Evolutionary conservation across 2,797 vertebrate species (phyloP), one percentile per base, ranked within the genome.

Genomic region (Alectoris magna): DNA sequence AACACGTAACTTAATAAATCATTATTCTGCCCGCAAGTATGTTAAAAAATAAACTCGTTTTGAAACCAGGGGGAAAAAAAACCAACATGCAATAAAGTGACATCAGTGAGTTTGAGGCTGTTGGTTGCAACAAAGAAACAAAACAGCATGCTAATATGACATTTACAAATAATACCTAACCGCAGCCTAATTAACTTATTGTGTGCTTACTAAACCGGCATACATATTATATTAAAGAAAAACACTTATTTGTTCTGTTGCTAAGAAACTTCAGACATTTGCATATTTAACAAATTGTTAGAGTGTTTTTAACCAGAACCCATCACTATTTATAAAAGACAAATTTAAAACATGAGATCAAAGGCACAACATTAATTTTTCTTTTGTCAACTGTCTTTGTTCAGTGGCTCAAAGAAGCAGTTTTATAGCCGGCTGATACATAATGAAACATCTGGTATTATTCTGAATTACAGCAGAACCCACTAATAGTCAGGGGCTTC

Each of bases 161-260:
- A 98, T 98, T 98, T 98, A 98, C 93, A 97, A 97, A 98, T 97
- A 97, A 97, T 96, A 96, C 96, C 96, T 97, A 98, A 96, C 97
- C 96, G 5, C 96, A 97, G 95, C 97, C 97, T 98, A 97, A 98
- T 98, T 98, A 98, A 97, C 96, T 97, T 97, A 97, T 94, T 96
- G 97, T 97, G 97, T 96, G 96, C 95, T 93, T 96, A 96, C 96
- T 97, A 97, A 98, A 97, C 96, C 96, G 97, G 97, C 96, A 93
- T 90, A 96, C 89, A 89, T 95, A 97, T 97, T 96, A 89, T 93
- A 97, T 96, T 97, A 96, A 96, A 91, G 89, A 93, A 93, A 97
- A 97, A 97, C 95, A 96, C 81, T 98, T 97, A 96, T 97, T 97
- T 96, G 94, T 97, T 97, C 97, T 95, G 96, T 98, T 97, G 96